phyloP scores from a whole-genome alignment of 2,113 vertebrate genomes.

The Ivindomyrus marchei region DNA sequence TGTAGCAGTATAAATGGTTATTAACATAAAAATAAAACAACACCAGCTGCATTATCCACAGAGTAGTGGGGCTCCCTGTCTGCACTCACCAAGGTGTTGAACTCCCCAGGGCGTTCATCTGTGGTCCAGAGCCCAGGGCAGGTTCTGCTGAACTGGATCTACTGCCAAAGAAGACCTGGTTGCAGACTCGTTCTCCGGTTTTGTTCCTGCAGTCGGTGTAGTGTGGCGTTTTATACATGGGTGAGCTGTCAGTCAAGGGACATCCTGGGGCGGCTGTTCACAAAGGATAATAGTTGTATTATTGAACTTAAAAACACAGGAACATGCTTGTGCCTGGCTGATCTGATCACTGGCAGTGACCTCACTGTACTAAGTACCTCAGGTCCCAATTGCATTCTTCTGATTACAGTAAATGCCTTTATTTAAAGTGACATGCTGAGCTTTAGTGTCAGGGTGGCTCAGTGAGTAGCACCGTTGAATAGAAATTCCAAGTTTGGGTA shows the following conservation, averaged over 20 bases:
- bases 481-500: background rate
- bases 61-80: background rate
- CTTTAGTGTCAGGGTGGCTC: background rate
- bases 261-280: background rate
- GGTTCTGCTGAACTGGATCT: background rate
- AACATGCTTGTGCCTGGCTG: background rate
- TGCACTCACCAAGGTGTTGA: background rate
- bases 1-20: background rate
- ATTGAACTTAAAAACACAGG: background rate
- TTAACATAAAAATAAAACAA: background rate
- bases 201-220: background rate
- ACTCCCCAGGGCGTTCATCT: background rate
- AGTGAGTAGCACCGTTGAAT: background rate
- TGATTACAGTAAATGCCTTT: background rate
- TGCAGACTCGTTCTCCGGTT: background rate
- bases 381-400: background rate
- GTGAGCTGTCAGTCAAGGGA: background rate
- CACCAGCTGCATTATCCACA: background rate
- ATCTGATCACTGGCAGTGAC: slow-evolving; percentile 6
- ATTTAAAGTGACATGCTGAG: slow-evolving; percentile 7
- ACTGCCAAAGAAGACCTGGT: background rate
- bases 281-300: background rate
- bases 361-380: background rate
- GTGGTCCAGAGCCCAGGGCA: background rate
- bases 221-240: slow-evolving; percentile 7